phyloP scores from a whole-genome alignment of 2,888 invertebrate genomes.

The Heliothis peltigera region DNA sequence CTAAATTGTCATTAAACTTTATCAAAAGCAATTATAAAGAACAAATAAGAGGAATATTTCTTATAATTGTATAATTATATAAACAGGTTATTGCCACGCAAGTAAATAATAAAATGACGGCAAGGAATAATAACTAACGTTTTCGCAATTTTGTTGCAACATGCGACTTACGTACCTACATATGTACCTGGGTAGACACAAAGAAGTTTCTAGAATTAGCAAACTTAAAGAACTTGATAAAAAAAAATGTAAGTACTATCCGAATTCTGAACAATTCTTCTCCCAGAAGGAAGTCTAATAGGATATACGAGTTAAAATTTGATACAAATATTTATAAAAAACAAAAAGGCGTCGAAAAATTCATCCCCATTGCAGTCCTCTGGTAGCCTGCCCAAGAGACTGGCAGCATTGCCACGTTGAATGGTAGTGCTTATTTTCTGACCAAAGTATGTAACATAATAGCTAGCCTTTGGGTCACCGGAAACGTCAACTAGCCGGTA shows the following conservation, averaged over 20 bases:
- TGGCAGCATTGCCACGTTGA: too few species aligned
- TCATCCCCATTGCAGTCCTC: too few species aligned
- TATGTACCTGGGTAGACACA: neutral
- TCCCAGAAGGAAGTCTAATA: too few species aligned
- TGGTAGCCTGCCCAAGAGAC: too few species aligned
- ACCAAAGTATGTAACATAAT: too few species aligned
- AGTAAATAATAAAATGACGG: constrained; percentile 35
- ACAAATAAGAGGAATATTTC: constrained; percentile 46
- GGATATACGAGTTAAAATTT: too few species aligned
- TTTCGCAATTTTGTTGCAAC: constrained; percentile 33
- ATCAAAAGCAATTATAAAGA: constrained; percentile 44
- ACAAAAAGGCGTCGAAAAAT: too few species aligned
- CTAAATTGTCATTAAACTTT: constrained; percentile 27
- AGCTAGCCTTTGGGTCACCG: too few species aligned
- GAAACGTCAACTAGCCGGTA: too few species aligned
- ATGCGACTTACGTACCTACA: neutral
- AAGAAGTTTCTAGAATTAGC: constrained; percentile 9
- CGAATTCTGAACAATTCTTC: too few species aligned
- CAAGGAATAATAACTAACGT: constrained; percentile 1
- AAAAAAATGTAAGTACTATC: neutral
- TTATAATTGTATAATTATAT: constrained; percentile 54
- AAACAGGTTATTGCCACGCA: constrained; percentile 45
- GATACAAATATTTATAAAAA: too few species aligned
- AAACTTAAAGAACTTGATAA: neutral
- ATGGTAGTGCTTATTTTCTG: too few species aligned